These are phyloP conservation scores for Siniperca undulata DNA, from an alignment of 2,797 vertebrate genomes.

Conservation along the genomic window DNA sequence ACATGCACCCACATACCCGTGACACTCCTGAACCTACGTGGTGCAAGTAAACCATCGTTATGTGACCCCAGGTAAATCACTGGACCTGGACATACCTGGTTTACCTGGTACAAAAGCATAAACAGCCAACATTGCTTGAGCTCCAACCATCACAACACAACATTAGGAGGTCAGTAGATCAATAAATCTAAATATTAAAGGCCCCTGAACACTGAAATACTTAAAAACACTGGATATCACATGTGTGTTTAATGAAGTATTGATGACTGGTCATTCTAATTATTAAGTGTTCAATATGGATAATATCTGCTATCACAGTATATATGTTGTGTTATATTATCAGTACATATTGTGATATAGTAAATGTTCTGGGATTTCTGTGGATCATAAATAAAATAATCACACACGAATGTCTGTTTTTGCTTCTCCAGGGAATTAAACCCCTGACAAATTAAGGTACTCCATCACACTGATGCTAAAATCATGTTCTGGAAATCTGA, in stretches of 20 bases:
- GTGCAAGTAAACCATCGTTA: background rate
- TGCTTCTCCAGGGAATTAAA: background rate
- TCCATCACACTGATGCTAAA: background rate
- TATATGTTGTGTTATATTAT: too few relatives aligned
- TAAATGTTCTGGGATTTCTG: too few relatives aligned
- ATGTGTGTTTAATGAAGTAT: background rate
- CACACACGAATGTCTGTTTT: background rate
- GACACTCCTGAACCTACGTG: background rate
- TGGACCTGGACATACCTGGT: slow-evolving; percentile 1
- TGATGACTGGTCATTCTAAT: too few relatives aligned
- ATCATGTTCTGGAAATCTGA: background rate
- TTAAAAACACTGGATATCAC: background rate
- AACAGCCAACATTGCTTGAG: background rate
- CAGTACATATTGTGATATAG: too few relatives aligned
- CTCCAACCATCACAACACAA: background rate
- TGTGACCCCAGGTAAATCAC: slow-evolving; percentile 22
- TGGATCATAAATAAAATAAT: background rate
- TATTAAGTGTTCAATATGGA: background rate
- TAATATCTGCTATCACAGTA: background rate
- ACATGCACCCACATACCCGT: background rate
- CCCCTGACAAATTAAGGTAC: background rate
- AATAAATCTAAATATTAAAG: too few relatives aligned
- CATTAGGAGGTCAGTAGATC: background rate
- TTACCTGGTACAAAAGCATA: background rate
- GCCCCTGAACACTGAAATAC: too few relatives aligned